Base-by-base conservation (phyloP, 2,888 invertebrate genomes). In the Lasioglossum leucozonium region DNA sequence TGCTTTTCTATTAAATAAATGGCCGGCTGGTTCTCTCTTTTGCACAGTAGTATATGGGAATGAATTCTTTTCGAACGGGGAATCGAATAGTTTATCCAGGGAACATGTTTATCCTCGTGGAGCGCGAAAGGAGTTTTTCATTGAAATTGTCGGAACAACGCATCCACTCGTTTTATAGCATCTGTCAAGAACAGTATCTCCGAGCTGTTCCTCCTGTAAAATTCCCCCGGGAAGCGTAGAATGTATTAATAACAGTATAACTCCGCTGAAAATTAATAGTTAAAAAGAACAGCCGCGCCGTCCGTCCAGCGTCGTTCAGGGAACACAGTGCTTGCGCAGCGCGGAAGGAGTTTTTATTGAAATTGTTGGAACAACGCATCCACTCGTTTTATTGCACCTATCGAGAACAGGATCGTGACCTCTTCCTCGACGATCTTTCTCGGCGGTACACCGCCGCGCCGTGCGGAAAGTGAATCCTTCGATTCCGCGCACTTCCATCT, bases 371-470 rank as follows among this genome's bases (percentile, higher is more conserved):
- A 55, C 30, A 30, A 30, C 6, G 30, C 16, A 55, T n/a, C 11
- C 55, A 11, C n/a, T 55, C 55, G 55, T 65, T 65, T 65, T 65
- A 65, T 65, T 18, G 34, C 65, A 65, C 65, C 65, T 34, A 65
- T 65, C 65, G 65, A 18, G 10, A 34, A 18, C 8, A 37, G 65
- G 65, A 65, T 34, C 65, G 65, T 34, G 34, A 34, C 55, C n/a
- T 55, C 11, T 55, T 55, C 55, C 11, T 55, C 55, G 55, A n/a
- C 55, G 55, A 55, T 55, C 55, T 55, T 55, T n/a, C 55, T 55
- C 55, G 55, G 11, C n/a, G n/a, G n/a, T 51, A 10, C n/a, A 55
- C 55, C 65, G 3, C 30, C 34, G 6, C 34, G 6, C 65, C 65
- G 30, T n/a, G 22, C 22, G 37, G 65, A 65, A 65, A 65, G 37